Conservation (phyloP, 2,888 invertebrate species). For the Cryptus armator region DNA sequence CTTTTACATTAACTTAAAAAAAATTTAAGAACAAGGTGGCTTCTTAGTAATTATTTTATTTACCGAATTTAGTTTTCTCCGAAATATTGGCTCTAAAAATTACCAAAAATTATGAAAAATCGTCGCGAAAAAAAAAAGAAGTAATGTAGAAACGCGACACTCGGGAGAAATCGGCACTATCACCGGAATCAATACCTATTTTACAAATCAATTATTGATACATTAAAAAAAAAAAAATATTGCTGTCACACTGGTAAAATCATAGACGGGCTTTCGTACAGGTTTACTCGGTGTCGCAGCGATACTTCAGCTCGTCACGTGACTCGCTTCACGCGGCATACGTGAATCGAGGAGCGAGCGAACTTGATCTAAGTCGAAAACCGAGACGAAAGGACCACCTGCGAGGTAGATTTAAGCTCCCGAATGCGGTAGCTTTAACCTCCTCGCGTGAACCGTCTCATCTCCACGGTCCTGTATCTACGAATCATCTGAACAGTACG, state of each 20-base stretch:
- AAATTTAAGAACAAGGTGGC: no score
- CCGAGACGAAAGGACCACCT: conserved; percentile 88
- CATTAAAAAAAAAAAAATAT: conserved; percentile 1
- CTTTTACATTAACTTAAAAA: not conserved
- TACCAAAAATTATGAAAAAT: no score
- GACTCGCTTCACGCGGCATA: conserved; percentile 91
- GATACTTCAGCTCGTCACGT: conserved; percentile 90
- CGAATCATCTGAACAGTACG: conserved; percentile 88
- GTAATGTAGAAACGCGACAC: conserved; percentile 57
- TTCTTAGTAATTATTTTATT: not conserved
- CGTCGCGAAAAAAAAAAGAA: not conserved
- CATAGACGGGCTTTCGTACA: conserved; percentile 76
- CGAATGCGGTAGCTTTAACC: conserved; percentile 87
- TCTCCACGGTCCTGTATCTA: conserved; percentile 87
- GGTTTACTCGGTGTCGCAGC: conserved; percentile 85
- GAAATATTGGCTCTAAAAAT: not conserved
- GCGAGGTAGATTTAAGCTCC: conserved; percentile 88
- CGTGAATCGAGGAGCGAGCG: conserved; percentile 90
- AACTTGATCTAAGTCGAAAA: conserved; percentile 92
- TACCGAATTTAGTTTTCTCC: not conserved
- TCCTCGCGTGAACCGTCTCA: conserved; percentile 92
- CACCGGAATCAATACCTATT: no score
- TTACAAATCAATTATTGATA: not conserved
- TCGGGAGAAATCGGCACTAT: conserved; percentile 51
- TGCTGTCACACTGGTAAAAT: conserved; percentile 66